Conservation (phyloP, 2,797 vertebrate species). For the Pelobates cultripes region DNA sequence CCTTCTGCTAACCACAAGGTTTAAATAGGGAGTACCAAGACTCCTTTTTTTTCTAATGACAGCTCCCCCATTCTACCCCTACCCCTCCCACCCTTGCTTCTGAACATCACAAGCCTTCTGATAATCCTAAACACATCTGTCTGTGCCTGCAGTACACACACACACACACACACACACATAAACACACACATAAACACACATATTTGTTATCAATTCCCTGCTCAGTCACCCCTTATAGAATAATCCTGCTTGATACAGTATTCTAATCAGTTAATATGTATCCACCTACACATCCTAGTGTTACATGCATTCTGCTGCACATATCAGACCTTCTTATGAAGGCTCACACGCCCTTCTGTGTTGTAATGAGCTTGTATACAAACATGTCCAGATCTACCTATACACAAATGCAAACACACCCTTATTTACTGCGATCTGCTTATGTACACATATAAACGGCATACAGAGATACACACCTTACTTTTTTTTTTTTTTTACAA, state of each 20-base stretch:
- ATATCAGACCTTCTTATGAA: too few species aligned
- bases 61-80: conserved; percentile 3
- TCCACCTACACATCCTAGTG: not conserved
- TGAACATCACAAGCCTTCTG: conserved; percentile 34
- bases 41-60: not conserved
- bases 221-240: not conserved
- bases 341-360: not conserved
- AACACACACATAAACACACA: not conserved
- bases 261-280: not conserved
- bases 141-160: conserved; percentile 27
- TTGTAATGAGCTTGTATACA: conserved; percentile 11
- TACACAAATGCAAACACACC: conserved; percentile 30
- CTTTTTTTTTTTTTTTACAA: not conserved
- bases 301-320: not conserved
- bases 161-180: not conserved
- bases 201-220: conserved; percentile 2
- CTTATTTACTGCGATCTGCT: not conserved
- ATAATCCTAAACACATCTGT: conserved; percentile 50
- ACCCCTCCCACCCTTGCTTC: conserved; percentile 21
- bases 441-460: conserved; percentile 14
- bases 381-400: conserved; percentile 21
- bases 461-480: conserved; percentile 5
- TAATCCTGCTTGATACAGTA: not conserved
- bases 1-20: not conserved
- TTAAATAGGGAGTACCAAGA: not conserved